phyloP scores from a whole-genome alignment of 2,797 vertebrate species.

The Orientallactaga sibirica region DNA sequence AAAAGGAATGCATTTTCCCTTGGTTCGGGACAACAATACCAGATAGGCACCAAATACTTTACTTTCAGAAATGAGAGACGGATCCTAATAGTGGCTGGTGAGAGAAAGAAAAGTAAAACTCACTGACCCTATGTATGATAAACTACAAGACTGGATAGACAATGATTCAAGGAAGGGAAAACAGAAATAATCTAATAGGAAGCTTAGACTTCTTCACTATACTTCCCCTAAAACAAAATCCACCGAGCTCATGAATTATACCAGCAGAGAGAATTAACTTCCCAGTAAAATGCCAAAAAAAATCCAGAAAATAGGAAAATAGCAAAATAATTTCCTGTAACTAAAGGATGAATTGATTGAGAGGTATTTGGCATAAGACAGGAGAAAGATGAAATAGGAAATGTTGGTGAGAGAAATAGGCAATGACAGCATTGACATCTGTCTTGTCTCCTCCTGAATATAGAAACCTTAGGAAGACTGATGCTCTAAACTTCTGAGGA shows the following conservation, averaged over 20 bases:
- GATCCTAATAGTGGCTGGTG: background rate
- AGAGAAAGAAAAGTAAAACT: slow-evolving; percentile 7
- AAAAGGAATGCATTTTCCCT: background rate
- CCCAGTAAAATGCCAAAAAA: slow-evolving; percentile 22
- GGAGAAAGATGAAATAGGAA: background rate
- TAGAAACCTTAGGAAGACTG: background rate
- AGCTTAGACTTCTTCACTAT: background rate
- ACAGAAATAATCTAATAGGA: background rate
- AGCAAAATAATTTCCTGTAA: background rate
- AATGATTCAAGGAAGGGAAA: slow-evolving; percentile 36
- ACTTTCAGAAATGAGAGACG: slow-evolving; percentile 37
- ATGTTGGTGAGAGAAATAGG: background rate
- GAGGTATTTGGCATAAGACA: background rate
- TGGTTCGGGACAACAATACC: background rate
- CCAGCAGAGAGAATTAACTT: slow-evolving; percentile 13
- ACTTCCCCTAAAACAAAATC: background rate
- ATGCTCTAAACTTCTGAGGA: background rate
- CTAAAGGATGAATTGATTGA: background rate
- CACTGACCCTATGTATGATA: background rate
- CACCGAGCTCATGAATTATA: background rate
- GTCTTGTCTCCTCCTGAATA: background rate
- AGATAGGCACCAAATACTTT: slow-evolving; percentile 33
- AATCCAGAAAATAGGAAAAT: background rate
- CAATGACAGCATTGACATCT: background rate
- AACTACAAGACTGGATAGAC: background rate